Evolutionary conservation across 2,113 vertebrate species (phyloP), one percentile per base, ranked within the genome.

Genomic region (Cynopterus brachyotis): DNA sequence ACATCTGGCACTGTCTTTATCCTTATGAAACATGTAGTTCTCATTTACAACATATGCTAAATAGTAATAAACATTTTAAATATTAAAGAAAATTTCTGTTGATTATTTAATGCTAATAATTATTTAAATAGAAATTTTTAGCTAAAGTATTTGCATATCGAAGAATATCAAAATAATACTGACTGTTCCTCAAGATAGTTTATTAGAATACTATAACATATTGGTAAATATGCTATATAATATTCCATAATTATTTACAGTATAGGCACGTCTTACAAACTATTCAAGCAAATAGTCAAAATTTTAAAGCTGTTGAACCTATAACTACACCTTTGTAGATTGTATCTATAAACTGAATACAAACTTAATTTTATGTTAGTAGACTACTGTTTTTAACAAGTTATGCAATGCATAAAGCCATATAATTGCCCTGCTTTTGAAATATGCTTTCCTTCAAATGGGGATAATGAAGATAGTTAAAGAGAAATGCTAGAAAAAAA

Each of bases 301-400:
- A 57, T 30, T 59, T 93, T 82, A 92, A 84, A 80, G 22, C 60
- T 85, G 64, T 87, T 92, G 22, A 97, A 97, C 92, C 89, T 37
- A 93, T 17, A 95, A 97, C 81, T 92, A 19, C 35, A 94, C 69
- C 64, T 10, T 87, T 83, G 64, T 1, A 88, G 40, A 86, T 81
- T 97, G 53, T 47, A 96, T 90, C 67, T 87, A 30, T 97, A 96
- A 97, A 97, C 40, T 89, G 28, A 97, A 55, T 22, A 97, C 26
- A 97, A 91, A 98, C 94, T 97, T 98, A 97, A 97, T 97, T 98
- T 96, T 95, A 95, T 94, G 20, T 89, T 67, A 98, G 40, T 3
- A 98, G 97, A 97, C 96, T 80, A 95, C 50, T 97, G 40, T 40
- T 97, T 98, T 98, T 94, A 98, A 79, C 66, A 97, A 91, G 83